Base-by-base conservation (phyloP, 2,888 invertebrate genomes). In the Bembecia ichneumoniformis region DNA sequence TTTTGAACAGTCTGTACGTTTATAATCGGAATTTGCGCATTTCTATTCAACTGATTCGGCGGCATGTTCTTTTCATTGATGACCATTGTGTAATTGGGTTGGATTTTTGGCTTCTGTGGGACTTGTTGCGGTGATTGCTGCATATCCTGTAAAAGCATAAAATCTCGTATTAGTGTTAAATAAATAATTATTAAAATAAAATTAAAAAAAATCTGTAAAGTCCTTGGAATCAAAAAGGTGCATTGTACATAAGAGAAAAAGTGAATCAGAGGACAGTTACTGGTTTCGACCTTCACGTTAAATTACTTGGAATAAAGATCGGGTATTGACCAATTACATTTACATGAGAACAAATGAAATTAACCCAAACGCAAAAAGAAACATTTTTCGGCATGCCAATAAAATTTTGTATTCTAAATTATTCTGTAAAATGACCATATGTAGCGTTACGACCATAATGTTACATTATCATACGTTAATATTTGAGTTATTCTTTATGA, bases 141-240 rank as follows among this genome's bases (percentile, higher is more conserved):
- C 10, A 76, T 55, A 49, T 77, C 79, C 84, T 83, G 82, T 52
- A 83, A 82, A 58, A 49, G 59, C 49, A 60, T 54, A 58, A 58
- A 47, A 43, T 47, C 55, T 57, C 52, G 52, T 48, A 55, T 50
- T 28, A 52, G 40, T 44, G 9, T 11, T 5, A 7, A 44, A 43
- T n/a, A 14, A 47, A 48, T 46, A 46, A 47, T 48, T 13, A 48
- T 45, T 46, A 44, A 16, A 28, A 28, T 28, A 28, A 15, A 47
- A 10, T 47, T n/a, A n/a, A n/a, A n/a, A 46, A 47, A 43, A 45
- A 43, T 49, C 10, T 46, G 35, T 43, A 51, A 45, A 47, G 40
- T 49, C 13, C 3, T 40, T 40, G 4, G 40, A 46, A 28, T 46
- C 47, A 46, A 59, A 64, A 60, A 68, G 68, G 65, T 71, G 71